Evolutionary conservation across 2,113 vertebrate species (phyloP).

Genomic region (Varanus salvator): DNA sequence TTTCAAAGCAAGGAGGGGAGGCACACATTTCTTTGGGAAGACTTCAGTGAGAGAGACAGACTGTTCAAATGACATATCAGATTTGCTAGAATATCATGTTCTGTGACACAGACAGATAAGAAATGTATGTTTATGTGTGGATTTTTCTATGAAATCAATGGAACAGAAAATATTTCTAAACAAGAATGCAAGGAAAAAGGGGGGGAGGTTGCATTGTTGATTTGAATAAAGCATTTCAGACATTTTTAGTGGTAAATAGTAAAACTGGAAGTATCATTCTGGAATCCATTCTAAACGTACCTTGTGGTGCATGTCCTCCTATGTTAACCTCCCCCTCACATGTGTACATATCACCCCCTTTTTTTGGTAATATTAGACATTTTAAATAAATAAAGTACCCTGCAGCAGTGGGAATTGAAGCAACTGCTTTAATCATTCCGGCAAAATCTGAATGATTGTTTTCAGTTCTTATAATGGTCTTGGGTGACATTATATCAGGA

Average conservation of each 20-base stretch:
- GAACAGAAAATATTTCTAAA: neutral
- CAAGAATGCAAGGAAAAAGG: neutral
- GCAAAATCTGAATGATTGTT: too few species aligned
- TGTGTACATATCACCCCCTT: too few species aligned
- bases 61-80: neutral
- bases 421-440: too few species aligned
- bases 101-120: neutral
- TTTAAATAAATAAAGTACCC: too few species aligned
- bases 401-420: too few species aligned
- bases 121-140: neutral
- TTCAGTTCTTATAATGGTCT: too few species aligned
- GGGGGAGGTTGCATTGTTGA: neutral
- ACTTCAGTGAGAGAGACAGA: neutral
- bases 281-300: too few species aligned
- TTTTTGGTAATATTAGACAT: too few species aligned
- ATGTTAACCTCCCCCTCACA: too few species aligned
- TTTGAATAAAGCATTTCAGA: slow-evolving; percentile 1
- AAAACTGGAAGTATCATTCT: slow-evolving; percentile 12
- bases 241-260: slow-evolving; percentile 50
- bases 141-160: neutral
- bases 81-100: neutral
- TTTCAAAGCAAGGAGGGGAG: neutral
- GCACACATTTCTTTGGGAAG: neutral
- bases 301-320: too few species aligned
- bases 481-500: too few species aligned